A percentile compares a stretch with the other conserved stretches of the same genome.
phyloP scores from a whole-genome alignment of 2,113 vertebrate genomes.

The Anser cygnoides region DNA sequence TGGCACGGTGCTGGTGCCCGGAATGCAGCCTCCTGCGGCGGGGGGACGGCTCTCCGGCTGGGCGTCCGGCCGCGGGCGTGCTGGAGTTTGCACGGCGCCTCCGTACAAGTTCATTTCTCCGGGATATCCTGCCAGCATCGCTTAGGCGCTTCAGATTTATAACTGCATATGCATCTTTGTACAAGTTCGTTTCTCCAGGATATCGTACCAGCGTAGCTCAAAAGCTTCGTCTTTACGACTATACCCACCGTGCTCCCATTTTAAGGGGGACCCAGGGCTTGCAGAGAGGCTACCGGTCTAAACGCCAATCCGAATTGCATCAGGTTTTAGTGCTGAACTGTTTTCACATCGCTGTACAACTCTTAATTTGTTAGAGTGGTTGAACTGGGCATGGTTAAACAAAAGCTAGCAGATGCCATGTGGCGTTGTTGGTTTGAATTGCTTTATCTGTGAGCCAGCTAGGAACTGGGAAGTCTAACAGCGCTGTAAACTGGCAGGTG shows the following conservation, averaged over 20 bases:
- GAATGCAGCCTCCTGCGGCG: too few relatives aligned
- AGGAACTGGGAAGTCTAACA: neutral
- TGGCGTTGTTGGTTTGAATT: neutral
- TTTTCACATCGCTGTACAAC: neutral
- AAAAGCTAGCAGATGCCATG: neutral
- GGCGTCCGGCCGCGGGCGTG: too few relatives aligned
- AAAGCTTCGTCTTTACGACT: neutral
- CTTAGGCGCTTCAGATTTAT: too few relatives aligned
- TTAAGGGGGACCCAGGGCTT: neutral
- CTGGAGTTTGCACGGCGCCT: too few relatives aligned
- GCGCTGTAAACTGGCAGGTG: rapidly evolving
- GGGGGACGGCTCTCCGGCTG: too few relatives aligned
- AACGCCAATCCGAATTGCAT: neutral
- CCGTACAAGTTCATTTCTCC: too few relatives aligned
- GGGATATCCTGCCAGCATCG: too few relatives aligned
- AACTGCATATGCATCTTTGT: too few relatives aligned
- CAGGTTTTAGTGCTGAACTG: neutral
- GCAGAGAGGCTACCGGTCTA: rapidly evolving
- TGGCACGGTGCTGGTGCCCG: too few relatives aligned
- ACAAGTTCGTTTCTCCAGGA: neutral
- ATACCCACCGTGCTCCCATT: too few relatives aligned
- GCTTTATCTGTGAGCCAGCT: neutral
- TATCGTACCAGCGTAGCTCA: neutral
- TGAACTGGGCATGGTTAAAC: neutral
- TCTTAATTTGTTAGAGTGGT: neutral